These are phyloP conservation scores for Monochamus alternatus DNA, from an alignment of 2,888 invertebrate genomes.

Conservation along the genomic window DNA sequence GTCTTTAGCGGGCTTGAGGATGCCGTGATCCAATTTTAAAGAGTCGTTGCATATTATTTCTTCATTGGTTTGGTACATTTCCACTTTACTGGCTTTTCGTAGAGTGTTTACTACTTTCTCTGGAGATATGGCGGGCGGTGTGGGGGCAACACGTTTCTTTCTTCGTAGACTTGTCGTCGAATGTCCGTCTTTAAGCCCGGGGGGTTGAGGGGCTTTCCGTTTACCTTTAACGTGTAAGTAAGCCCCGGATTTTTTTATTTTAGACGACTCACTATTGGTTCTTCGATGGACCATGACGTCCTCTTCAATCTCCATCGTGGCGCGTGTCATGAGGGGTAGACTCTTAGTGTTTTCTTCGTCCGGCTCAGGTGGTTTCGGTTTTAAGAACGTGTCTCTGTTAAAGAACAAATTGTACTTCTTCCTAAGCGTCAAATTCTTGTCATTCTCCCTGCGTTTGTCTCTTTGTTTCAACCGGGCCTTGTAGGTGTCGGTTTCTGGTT, in stretches of 20 bases:
- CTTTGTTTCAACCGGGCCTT: slow-evolving; percentile 76
- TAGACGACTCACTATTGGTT: slow-evolving; percentile 77
- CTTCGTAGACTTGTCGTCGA: slow-evolving; percentile 65
- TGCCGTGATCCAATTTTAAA: slow-evolving; percentile 71
- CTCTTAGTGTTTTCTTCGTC: slow-evolving; percentile 66
- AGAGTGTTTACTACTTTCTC: slow-evolving; percentile 53
- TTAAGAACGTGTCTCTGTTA: slow-evolving; percentile 63
- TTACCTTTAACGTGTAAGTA: slow-evolving; percentile 83
- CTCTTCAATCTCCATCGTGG: slow-evolving; percentile 56
- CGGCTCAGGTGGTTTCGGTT: slow-evolving; percentile 52
- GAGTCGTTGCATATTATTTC: slow-evolving; percentile 69
- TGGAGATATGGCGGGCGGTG: slow-evolving; percentile 66
- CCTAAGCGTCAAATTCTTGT: slow-evolving; percentile 77
- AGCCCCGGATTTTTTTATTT: slow-evolving; percentile 74
- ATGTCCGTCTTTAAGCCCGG: slow-evolving; percentile 64
- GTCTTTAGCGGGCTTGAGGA: slow-evolving; percentile 70
- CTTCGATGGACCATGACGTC: slow-evolving; percentile 71
- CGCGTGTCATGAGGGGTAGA: slow-evolving; percentile 69
- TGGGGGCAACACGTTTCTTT: slow-evolving; percentile 71
- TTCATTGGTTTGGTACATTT: slow-evolving; percentile 56
- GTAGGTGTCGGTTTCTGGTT: slow-evolving; percentile 79
- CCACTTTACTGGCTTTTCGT: slow-evolving; percentile 56
- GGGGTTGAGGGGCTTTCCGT: slow-evolving; percentile 82
- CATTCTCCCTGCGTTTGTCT: slow-evolving; percentile 74
- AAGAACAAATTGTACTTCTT: slow-evolving; percentile 78